A percentile compares a stretch with the other conserved stretches of the same genome.
phyloP scores from a whole-genome alignment of 2,113 vertebrate species.

The Hemibagrus wyckioides region DNA sequence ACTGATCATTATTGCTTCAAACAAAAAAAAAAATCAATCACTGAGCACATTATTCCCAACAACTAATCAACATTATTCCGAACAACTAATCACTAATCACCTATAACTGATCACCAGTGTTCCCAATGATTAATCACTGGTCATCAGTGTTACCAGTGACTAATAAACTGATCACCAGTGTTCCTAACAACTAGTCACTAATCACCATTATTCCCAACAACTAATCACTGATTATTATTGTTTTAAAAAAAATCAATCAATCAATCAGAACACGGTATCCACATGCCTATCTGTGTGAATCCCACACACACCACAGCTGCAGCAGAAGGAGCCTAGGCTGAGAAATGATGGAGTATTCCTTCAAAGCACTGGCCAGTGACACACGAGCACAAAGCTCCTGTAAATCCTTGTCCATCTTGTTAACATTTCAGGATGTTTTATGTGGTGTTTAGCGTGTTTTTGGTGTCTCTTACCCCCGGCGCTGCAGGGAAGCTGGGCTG shows the following conservation, averaged over 20 bases:
- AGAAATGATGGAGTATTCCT: not conserved
- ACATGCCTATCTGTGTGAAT: not conserved
- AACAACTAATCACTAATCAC: not conserved
- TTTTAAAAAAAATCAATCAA: not conserved
- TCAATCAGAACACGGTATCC: no score
- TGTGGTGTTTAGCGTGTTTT: not conserved
- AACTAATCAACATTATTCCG: not conserved
- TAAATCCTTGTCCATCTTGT: conserved; percentile 11
- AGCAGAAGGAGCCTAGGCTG: not conserved
- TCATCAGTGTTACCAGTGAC: not conserved
- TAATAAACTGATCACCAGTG: not conserved
- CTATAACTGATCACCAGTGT: not conserved
- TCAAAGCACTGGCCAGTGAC: not conserved
- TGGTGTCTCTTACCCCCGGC: conserved; percentile 80
- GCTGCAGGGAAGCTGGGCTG: conserved; percentile 89
- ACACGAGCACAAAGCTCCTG: not conserved
- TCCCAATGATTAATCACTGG: not conserved
- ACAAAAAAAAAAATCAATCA: no score
- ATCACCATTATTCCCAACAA: not conserved
- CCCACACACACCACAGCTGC: not conserved
- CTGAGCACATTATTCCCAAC: not conserved
- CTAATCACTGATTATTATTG: not conserved
- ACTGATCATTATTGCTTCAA: not conserved
- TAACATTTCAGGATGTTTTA: conserved; percentile 1
- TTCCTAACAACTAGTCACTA: not conserved